phyloP scores from a whole-genome alignment of 2,888 invertebrate genomes.

The Drosophila suboccidentalis region DNA sequence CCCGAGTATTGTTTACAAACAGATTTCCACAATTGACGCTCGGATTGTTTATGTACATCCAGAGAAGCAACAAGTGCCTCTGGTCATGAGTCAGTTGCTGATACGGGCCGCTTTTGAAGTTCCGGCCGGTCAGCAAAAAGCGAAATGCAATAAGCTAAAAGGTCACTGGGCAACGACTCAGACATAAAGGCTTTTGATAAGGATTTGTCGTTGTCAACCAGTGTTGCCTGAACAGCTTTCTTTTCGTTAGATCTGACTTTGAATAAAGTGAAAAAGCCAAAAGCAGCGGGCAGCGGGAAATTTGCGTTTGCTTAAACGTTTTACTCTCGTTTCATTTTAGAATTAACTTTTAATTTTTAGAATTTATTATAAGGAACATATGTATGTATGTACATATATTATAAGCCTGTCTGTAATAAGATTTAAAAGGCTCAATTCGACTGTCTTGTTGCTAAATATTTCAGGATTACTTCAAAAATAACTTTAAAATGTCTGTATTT shows the following conservation, averaged over 20 bases:
- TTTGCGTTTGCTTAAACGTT: not conserved
- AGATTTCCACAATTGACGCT: slow-evolving; percentile 1
- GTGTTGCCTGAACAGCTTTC: not conserved
- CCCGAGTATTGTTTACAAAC: slow-evolving; percentile 25
- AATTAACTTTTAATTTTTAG: too few relatives aligned
- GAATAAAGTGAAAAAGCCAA: not conserved
- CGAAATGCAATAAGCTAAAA: slow-evolving; percentile 16
- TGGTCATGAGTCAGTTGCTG: slow-evolving; percentile 39
- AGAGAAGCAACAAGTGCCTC: slow-evolving; percentile 32
- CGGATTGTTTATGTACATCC: slow-evolving; percentile 11
- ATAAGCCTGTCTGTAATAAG: too few relatives aligned
- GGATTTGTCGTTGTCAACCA: not conserved
- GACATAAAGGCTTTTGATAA: slow-evolving; percentile 38
- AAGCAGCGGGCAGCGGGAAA: not conserved
- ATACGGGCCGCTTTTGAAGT: slow-evolving; percentile 52
- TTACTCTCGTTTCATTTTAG: too few relatives aligned
- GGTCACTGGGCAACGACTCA: slow-evolving; percentile 33
- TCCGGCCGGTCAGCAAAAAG: not conserved
- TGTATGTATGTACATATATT: too few relatives aligned
- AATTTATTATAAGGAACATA: too few relatives aligned
- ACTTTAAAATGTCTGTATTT: too few relatives aligned
- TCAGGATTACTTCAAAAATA: too few relatives aligned
- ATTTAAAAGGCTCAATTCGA: too few relatives aligned
- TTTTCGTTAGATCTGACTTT: not conserved
- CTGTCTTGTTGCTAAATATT: too few relatives aligned